These are phyloP conservation scores for Cabera pusaria DNA, from an alignment of 2,888 invertebrate genomes.

Conservation along the genomic window DNA sequence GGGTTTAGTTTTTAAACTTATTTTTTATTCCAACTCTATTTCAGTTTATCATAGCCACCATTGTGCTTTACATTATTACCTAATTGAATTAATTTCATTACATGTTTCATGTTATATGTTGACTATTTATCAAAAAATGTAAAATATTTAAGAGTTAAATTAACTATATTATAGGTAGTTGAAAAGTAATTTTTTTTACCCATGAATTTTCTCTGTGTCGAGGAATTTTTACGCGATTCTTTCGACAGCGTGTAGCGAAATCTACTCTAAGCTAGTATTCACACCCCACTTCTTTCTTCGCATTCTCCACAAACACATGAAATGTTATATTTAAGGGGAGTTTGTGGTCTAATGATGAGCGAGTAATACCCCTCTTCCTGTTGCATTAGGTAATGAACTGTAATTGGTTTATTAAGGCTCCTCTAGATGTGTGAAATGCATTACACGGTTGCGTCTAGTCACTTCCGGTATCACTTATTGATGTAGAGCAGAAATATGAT, in stretches of 20 bases:
- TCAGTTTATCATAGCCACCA: no score
- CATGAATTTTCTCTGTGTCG: no score
- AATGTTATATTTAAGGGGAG: slow-evolving; percentile 67
- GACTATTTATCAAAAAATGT: no score
- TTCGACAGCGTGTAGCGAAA: slow-evolving; percentile 4
- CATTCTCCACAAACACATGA: slow-evolving; percentile 58
- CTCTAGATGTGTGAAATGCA: slow-evolving; percentile 65
- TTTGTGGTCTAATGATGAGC: slow-evolving; percentile 76
- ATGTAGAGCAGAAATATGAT: slow-evolving; percentile 18
- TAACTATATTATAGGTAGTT: no score
- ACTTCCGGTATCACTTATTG: slow-evolving; percentile 42
- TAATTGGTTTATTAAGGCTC: slow-evolving; percentile 76
- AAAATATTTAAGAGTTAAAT: no score
- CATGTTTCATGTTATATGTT: no score
- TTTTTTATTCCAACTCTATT: no score
- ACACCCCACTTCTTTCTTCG: slow-evolving; percentile 37
- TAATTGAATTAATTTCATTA: no score
- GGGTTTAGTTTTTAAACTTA: no score
- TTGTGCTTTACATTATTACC: no score
- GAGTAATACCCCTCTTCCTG: slow-evolving; percentile 75
- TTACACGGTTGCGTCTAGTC: slow-evolving; percentile 52
- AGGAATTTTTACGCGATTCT: no score
- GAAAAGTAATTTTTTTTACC: no score
- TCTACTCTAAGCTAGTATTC: slow-evolving; percentile 11
- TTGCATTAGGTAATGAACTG: slow-evolving; percentile 75